A percentile compares a stretch with the other conserved stretches of the same genome.
Evolutionary conservation across 2,888 invertebrate genomes (phyloP).

Genomic region (Archips xylosteana): DNA sequence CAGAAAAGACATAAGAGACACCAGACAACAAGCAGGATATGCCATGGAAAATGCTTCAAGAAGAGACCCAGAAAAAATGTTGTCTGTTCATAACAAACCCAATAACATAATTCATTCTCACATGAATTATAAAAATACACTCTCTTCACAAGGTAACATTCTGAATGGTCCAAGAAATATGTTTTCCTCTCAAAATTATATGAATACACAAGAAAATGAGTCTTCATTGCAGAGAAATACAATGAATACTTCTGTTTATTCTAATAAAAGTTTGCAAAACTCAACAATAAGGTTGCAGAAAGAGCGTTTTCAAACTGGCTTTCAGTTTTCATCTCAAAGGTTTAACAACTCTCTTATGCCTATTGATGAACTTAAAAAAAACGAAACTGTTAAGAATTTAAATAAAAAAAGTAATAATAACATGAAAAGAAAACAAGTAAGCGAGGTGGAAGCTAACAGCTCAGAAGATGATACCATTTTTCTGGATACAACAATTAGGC

Average conservation of each 20-base stretch:
- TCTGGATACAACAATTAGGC: conserved; percentile 46
- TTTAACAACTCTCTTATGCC: conserved; percentile 59
- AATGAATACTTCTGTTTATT: conserved; percentile 20
- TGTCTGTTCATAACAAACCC: not conserved
- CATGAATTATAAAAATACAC: conserved; percentile 27
- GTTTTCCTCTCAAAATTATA: conserved; percentile 8
- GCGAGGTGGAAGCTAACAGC: conserved; percentile 36
- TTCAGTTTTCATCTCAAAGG: conserved; percentile 67
- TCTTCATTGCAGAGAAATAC: conserved; percentile 21
- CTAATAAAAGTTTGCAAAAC: conserved; percentile 45
- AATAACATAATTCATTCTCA: conserved; percentile 48
- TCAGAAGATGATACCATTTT: conserved; percentile 59
- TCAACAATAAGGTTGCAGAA: conserved; percentile 50
- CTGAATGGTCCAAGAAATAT: conserved; percentile 15
- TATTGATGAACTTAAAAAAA: conserved; percentile 49
- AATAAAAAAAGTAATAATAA: conserved; percentile 18
- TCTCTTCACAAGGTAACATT: conserved; percentile 8
- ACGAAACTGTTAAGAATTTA: conserved; percentile 19
- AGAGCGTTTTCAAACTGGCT: conserved; percentile 65
- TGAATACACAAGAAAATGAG: conserved; percentile 10
- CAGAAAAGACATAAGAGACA: conserved; percentile 52
- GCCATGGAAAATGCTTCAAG: conserved; percentile 56
- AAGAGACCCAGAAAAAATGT: conserved; percentile 38
- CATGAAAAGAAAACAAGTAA: conserved; percentile 24
- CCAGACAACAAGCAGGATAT: conserved; percentile 56